Evolutionary conservation across 2,888 invertebrate genomes (phyloP), one percentile per base, ranked within the genome.

Genomic region (Limnephilus lunatus): DNA sequence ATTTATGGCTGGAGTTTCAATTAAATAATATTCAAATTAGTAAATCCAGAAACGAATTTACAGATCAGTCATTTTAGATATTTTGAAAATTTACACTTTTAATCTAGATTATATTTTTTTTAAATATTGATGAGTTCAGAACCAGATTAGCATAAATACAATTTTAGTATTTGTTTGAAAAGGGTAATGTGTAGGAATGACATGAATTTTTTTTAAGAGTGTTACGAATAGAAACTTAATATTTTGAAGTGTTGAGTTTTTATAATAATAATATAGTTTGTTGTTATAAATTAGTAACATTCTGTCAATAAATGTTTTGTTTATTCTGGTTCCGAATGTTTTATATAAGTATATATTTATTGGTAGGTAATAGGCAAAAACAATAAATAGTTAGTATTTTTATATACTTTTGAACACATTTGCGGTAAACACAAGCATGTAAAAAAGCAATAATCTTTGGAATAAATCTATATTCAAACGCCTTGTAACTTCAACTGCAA

Each of bases 361-460:
- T 25, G 25, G 48, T 48, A 48, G 44, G 68, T 68, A 25, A 4
- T 68, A 19, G 68, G 9, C 5, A 9, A 68, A 68, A 68, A 53
- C 32, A 83, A 31, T 83, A 83, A 30, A 31, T 9, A 83, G 19
- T 83, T 83, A 83, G 83, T 83, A 83, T 83, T 32, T 83, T 83
- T 11, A 25, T 39, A 35, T 25, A 9, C 35, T 35, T 35, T 19
- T 83, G 83, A 83, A 83, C 83, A 83, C 83, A 83, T 83, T 39
- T 83, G 83, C 83, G 83, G 83, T 15, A 35, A 35, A 35, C 35
- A 83, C 35, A 83, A 83, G 83, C 83, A 83, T 83, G 83, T 35
- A 83, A 83, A 83, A 83, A 25, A 83, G 83, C n/a, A 83, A 83
- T 83, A 35, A 32, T 83, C 35, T 83, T 12, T 83, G 83, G 35